These are phyloP conservation scores for Decapterus maruadsi DNA, from an alignment of 2,797 vertebrate genomes.

Conservation along the genomic window DNA sequence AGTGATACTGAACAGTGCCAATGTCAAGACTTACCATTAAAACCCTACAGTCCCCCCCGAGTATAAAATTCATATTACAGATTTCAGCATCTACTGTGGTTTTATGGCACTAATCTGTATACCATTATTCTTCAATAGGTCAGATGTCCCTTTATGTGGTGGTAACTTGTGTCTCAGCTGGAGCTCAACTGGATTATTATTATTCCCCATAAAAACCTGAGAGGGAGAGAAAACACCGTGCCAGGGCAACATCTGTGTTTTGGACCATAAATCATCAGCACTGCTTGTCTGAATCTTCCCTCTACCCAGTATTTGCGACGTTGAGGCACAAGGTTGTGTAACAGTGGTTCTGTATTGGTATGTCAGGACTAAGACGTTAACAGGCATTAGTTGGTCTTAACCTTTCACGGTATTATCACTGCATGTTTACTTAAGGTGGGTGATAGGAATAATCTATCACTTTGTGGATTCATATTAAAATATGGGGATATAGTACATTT, in stretches of 20 bases:
- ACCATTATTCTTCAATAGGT: constrained; percentile 53
- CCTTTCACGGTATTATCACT: constrained; percentile 22
- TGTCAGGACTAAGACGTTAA: constrained; percentile 44
- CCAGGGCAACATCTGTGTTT: constrained; percentile 76
- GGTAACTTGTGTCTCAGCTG: constrained; percentile 65
- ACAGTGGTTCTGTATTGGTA: constrained; percentile 52
- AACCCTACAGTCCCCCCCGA: not conserved
- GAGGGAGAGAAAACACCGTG: constrained; percentile 72
- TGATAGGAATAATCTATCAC: not conserved
- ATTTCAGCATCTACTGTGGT: constrained; percentile 38
- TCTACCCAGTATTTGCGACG: constrained; percentile 37
- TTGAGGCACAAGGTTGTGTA: constrained; percentile 63
- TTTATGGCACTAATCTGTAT: constrained; percentile 51
- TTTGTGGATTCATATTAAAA: constrained; percentile 1
- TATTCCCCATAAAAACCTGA: constrained; percentile 76
- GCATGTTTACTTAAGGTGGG: constrained; percentile 3
- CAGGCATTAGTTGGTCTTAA: constrained; percentile 38
- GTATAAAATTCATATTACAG: constrained; percentile 43
- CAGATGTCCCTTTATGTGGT: constrained; percentile 56
- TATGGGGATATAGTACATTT: not conserved
- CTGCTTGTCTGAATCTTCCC: constrained; percentile 54
- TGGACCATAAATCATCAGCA: constrained; percentile 59
- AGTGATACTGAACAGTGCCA: constrained; percentile 25
- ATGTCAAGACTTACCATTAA: constrained; percentile 15
- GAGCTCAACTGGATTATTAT: constrained; percentile 72